Evolutionary conservation across 92 coral and sea anemone genomes (phyloP), one percentile per base, ranked within the genome.

Genomic region (Muricea muricata): DNA sequence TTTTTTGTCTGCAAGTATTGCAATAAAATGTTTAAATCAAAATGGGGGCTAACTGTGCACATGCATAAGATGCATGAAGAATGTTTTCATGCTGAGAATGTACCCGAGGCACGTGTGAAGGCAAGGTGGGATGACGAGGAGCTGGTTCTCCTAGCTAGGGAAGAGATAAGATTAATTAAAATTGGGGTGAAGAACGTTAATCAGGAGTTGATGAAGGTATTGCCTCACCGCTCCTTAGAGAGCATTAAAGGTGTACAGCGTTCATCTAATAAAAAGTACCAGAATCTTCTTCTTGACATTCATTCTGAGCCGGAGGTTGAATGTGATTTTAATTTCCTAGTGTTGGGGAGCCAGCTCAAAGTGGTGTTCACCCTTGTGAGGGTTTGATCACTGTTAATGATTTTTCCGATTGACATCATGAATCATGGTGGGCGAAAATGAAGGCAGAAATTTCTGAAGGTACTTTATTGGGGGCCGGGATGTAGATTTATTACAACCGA

Each of bases 81-180:
- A 10, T 63, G 11, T 17, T 89, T 67, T 30, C 91, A 88, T 24
- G 35, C 21, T 8, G 23, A 34, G 9, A 77, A 84, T 28, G 57
- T 77, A 20, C 89, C 89, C 3, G 9, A 1, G 31, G 65, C 74
- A 30, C 42, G 85, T 21, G 61, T 23, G n/a, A 89, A 85, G 14
- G 89, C 89, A 7, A 46, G 78, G 25, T 89, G 86, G 86, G 65
- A 72, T 1, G 29, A 37, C 18, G 89, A 89, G 71, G 92, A 89
- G 33, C 40, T 84, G 58, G 85, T 88, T 15, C 33, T 88, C 0
- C 33, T 88, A 18, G 91, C 91, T 7, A 0, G 83, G 40, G 83
- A 57, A 3, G 83, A 82, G 54, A 4, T 76, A 2, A 7, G 28
- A 0, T 24, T 28, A 1, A 0, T 10, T 32, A 1, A 8, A 0